phyloP scores from a whole-genome alignment of 2,888 invertebrate species.

The Hypomecis atomaria region DNA sequence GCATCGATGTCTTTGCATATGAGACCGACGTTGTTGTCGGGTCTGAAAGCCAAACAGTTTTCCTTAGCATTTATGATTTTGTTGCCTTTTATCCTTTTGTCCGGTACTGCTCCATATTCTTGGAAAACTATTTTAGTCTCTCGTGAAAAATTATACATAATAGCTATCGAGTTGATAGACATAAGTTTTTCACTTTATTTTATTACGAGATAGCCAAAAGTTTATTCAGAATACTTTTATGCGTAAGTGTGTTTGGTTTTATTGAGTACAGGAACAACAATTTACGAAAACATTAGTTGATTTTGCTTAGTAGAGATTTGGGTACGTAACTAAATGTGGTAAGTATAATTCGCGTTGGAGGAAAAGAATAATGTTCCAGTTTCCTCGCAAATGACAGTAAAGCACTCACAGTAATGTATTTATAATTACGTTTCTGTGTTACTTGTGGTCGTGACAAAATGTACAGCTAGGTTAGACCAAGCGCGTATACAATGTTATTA shows the following conservation, averaged over 20 bases:
- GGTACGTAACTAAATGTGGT: constrained; percentile 30
- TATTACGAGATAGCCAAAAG: constrained; percentile 42
- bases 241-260: too few relatives aligned
- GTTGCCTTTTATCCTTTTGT: constrained; percentile 74
- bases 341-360: constrained; percentile 36
- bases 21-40: constrained; percentile 34
- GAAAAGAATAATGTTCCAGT: constrained; percentile 53
- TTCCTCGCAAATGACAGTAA: constrained; percentile 62
- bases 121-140: constrained; percentile 61
- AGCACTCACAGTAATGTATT: constrained; percentile 78
- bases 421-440: constrained; percentile 78
- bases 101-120: constrained; percentile 58
- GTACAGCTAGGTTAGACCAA: constrained; percentile 42
- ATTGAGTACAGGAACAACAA: too few relatives aligned
- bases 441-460: constrained; percentile 65
- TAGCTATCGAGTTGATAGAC: constrained; percentile 78
- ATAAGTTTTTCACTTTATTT: constrained; percentile 68
- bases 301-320: constrained; percentile 38
- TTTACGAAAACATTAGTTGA: constrained; percentile 23
- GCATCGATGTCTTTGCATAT: constrained; percentile 39
- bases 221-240: constrained; percentile 25
- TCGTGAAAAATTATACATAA: constrained; percentile 52
- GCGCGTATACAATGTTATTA: constrained; percentile 36
- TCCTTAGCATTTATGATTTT: constrained; percentile 74
- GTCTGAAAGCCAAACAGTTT: constrained; percentile 68